Conservation (phyloP, 2,888 invertebrate genomes). For the Brassicogethes aeneus region DNA sequence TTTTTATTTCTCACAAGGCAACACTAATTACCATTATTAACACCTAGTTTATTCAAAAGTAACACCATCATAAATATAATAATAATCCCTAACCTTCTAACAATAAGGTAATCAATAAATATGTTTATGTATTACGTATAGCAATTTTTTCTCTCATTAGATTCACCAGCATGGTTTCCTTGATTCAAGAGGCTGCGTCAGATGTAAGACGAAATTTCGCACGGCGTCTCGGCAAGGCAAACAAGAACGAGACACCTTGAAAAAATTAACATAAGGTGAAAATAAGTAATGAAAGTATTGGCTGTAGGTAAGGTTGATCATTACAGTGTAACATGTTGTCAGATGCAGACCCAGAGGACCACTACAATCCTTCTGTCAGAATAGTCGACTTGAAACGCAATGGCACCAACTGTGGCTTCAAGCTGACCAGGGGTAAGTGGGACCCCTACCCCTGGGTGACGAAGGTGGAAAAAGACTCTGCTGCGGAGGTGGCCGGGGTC, state of each 20-base stretch:
- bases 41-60: too few species aligned
- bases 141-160: too few species aligned
- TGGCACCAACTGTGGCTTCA: conserved; percentile 54
- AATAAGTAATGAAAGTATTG: conserved; percentile 25
- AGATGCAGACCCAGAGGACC: conserved; percentile 31
- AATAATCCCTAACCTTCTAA: too few species aligned
- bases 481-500: conserved; percentile 56
- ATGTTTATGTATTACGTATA: too few species aligned
- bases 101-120: too few species aligned
- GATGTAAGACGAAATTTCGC: too few species aligned
- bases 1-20: background rate
- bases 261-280: conserved; percentile 30
- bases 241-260: conserved; percentile 29
- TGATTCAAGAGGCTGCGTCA: too few species aligned
- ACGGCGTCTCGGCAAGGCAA: conserved; percentile 20
- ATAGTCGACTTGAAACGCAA: conserved; percentile 51
- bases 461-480: conserved; percentile 52
- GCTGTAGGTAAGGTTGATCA: conserved; percentile 12
- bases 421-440: conserved; percentile 67
- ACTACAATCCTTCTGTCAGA: conserved; percentile 28
- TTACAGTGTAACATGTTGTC: conserved; percentile 29
- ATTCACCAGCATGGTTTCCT: too few species aligned
- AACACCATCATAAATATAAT: too few species aligned
- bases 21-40: too few species aligned
- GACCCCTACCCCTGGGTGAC: conserved; percentile 77